These are phyloP conservation scores for Diabrotica undecimpunctata DNA, from an alignment of 1,140 invertebrate species.

Conservation along the genomic window DNA sequence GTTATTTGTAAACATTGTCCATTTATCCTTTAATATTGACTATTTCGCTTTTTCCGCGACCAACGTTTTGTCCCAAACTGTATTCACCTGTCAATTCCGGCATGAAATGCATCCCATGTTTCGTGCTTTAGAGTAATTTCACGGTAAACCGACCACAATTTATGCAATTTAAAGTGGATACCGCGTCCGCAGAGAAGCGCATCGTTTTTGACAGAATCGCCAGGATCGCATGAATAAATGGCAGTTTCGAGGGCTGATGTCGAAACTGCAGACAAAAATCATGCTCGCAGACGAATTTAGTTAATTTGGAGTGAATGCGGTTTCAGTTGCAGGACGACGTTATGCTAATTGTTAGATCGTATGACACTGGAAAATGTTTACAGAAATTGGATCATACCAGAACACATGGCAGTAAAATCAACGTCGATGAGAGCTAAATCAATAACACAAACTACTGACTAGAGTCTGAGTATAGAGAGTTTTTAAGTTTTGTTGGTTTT, in stretches of 20 bases:
- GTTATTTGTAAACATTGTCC: neutral
- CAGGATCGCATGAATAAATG: slow-evolving; percentile 4
- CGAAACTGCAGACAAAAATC: slow-evolving; percentile 5
- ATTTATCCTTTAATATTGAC: neutral
- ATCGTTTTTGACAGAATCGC: slow-evolving; percentile 7
- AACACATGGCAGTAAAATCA: no score
- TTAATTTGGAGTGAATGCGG: neutral
- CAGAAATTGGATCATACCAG: no score
- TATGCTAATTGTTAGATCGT: neutral
- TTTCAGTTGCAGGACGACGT: neutral
- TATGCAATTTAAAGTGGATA: slow-evolving; percentile 3
- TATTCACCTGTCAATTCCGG: neutral
- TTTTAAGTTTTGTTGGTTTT: no score
- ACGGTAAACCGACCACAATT: slow-evolving; percentile 8
- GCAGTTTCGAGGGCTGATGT: slow-evolving; percentile 8
- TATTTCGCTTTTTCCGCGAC: neutral
- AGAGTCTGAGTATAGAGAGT: no score
- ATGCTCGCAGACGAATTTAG: slow-evolving; percentile 4
- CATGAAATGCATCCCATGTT: slow-evolving; percentile 2
- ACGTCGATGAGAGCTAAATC: no score
- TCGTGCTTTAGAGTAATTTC: slow-evolving; percentile 6
- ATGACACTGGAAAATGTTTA: no score
- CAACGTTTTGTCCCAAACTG: slow-evolving; percentile 3
- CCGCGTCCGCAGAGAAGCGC: slow-evolving; percentile 4
- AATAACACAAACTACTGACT: no score